phyloP scores from a whole-genome alignment of 2,113 vertebrate species.

The Capricornis sumatraensis region DNA sequence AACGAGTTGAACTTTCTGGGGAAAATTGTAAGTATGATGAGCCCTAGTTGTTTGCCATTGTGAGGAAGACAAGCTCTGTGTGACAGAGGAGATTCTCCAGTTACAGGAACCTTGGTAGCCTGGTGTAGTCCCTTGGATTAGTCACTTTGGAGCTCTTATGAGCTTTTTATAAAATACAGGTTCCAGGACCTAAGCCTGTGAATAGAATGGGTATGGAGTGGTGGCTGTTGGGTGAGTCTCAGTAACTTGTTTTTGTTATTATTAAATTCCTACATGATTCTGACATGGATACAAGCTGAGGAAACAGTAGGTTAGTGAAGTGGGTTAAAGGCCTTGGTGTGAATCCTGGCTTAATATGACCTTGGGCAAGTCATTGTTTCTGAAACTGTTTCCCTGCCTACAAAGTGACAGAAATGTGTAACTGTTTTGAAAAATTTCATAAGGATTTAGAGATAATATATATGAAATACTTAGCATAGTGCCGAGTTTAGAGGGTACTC shows the following conservation, averaged over 20 bases:
- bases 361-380: not conserved
- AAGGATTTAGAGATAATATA: not conserved
- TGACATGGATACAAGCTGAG: not conserved
- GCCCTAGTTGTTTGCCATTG: not conserved
- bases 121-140: not conserved
- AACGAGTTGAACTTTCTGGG: not conserved
- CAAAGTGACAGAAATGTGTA: not conserved
- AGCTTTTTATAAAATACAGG: not conserved
- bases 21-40: not conserved
- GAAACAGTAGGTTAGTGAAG: not conserved
- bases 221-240: not conserved
- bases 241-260: not conserved
- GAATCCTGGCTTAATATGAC: not conserved
- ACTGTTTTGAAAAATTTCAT: not conserved
- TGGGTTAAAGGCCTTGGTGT: not conserved
- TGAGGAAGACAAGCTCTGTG: not conserved
- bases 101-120: too few species aligned
- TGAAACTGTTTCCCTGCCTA: not conserved
- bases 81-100: not conserved
- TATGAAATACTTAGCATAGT: not conserved
- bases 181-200: not conserved
- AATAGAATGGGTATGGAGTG: not conserved
- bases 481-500: not conserved
- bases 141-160: accelerated
- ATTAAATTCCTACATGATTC: not conserved